Evolutionary conservation across 2,113 vertebrate genomes (phyloP), one percentile per base, ranked within the genome.

Genomic region (Entomyzon cyanotis): DNA sequence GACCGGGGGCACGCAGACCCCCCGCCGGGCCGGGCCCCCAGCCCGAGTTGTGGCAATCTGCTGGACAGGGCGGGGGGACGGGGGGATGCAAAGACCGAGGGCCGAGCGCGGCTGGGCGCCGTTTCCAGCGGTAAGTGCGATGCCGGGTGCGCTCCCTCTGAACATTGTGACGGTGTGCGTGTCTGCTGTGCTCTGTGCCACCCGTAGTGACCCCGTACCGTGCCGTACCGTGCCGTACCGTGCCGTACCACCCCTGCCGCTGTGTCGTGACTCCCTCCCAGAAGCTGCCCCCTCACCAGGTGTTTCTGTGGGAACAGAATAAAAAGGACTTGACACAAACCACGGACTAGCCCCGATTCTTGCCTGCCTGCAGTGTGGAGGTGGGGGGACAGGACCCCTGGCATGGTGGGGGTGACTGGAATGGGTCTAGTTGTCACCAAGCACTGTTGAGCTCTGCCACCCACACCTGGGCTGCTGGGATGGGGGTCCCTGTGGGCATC

Each of bases 151-250:
- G 98, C 98, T 98, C 98, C 98, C 98, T 98, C 98, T 98, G 98
- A 99, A 97, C 98, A 99, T 99, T 98, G 99, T 99, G 98, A 99
- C 97, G 96, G 98, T 98, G 98, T 99, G 98, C 98, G 98, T 96
- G 98, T 99, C 99, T 98, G 98, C 97, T 98, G 98, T 99, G 98
- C 98, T 98, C 98, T 98, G 99, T 99, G 98, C 99, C 98, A 98
- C 98, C 98, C 97, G 98, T 98, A 99, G 98, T 99, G 99, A 98
- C 98, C 98, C 98, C 16, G 91, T 96, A 73, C 95, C 18, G 93
- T 96, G 89, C 95, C 74, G 95, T 96, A 74, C 95, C 83, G 94
- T 95, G 64, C 94, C 84, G 91, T 93, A 42, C 93, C 50, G 95
- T 96, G 88, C 95, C 82, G 93, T 95, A 39, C 93, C 37, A 8